A percentile compares a stretch with the other conserved stretches of the same genome.
Conservation (phyloP, 2,113 vertebrate species). For the Pterophyllum scalare region DNA sequence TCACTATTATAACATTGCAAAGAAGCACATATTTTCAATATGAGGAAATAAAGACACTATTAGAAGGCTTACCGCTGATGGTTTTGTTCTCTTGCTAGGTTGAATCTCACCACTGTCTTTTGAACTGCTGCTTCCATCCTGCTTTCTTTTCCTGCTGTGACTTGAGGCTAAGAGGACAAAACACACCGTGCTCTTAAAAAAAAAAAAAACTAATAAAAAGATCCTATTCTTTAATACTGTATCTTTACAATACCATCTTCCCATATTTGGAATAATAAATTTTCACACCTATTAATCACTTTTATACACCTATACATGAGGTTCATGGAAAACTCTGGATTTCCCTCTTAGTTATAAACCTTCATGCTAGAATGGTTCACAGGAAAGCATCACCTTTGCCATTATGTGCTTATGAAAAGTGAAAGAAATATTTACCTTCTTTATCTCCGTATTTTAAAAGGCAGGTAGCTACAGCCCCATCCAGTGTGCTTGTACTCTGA, state of each 20-base stretch:
- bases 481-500: slow-evolving; percentile 83
- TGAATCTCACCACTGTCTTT: slow-evolving; percentile 67
- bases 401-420: neutral
- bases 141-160: slow-evolving; percentile 82
- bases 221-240: neutral
- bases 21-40: neutral
- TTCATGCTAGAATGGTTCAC: neutral
- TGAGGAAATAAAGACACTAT: neutral
- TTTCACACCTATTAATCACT: no score
- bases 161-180: slow-evolving; percentile 57
- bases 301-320: neutral
- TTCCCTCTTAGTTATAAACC: neutral
- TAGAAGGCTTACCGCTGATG: slow-evolving; percentile 76
- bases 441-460: slow-evolving; percentile 80
- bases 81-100: slow-evolving; percentile 81
- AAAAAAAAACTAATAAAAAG: neutral
- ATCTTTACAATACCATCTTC: neutral
- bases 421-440: slow-evolving; percentile 72
- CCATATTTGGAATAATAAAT: neutral
- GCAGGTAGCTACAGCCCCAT: slow-evolving; percentile 86
- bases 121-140: slow-evolving; percentile 69
- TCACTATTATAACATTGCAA: neutral
- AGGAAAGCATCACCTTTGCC: neutral
- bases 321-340: no score
- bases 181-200: neutral